A percentile compares a stretch with the other conserved stretches of the same genome.
These are phyloP conservation scores for Apodemia mormo DNA, from an alignment of 2,888 invertebrate genomes.

Conservation along the genomic window DNA sequence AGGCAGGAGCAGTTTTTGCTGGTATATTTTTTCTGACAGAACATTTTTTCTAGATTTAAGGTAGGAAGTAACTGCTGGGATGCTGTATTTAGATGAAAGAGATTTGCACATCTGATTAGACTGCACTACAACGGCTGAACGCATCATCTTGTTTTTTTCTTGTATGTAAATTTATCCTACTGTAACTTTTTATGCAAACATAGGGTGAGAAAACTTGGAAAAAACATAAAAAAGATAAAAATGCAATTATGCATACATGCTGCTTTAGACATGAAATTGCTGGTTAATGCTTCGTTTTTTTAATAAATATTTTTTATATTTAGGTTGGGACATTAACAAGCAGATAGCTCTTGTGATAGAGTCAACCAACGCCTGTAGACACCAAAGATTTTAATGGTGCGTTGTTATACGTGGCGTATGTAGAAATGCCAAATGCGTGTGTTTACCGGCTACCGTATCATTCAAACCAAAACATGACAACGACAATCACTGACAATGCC, in stretches of 20 bases:
- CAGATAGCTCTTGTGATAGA: no score
- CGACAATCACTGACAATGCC: no score
- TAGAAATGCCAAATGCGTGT: no score
- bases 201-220: slow-evolving; percentile 4
- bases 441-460: no score
- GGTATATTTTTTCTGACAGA: background rate
- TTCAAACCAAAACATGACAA: no score
- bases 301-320: no score
- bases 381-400: no score
- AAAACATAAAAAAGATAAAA: background rate
- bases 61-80: background rate
- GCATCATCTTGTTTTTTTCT: slow-evolving; percentile 17
- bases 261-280: background rate
- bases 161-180: slow-evolving; percentile 8
- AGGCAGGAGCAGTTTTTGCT: slow-evolving; percentile 3
- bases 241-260: background rate
- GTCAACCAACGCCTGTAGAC: no score
- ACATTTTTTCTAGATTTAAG: slow-evolving; percentile 14
- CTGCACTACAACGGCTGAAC: slow-evolving; percentile 18
- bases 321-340: no score
- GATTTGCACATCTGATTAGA: slow-evolving; percentile 14
- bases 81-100: slow-evolving; percentile 15
- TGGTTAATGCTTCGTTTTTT: background rate
- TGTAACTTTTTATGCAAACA: slow-evolving; percentile 6
- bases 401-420: no score